Conservation (phyloP, 2,113 vertebrate genomes). For the Ailurus styani region DNA sequence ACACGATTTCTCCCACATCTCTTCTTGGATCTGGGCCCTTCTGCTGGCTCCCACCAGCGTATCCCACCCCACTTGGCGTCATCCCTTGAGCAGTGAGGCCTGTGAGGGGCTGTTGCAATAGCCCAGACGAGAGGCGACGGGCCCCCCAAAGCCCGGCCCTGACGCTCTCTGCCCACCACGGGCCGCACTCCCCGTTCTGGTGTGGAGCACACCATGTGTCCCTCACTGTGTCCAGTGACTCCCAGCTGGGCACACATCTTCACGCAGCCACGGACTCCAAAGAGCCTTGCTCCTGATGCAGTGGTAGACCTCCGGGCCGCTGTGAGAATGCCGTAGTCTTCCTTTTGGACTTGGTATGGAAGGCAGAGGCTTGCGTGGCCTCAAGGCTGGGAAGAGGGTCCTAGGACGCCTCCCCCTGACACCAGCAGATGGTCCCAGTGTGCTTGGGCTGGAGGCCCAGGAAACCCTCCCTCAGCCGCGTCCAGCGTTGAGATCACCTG, state of each 20-base stretch:
- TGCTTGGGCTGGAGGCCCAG: background rate
- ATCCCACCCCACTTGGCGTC: background rate
- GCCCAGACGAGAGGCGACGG: background rate
- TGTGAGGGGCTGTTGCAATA: background rate
- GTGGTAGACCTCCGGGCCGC: background rate
- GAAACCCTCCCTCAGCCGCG: background rate
- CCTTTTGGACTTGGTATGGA: background rate
- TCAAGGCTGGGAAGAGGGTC: background rate
- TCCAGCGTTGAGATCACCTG: background rate
- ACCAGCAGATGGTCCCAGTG: background rate
- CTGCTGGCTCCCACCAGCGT: background rate
- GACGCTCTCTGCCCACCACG: fast-evolving
- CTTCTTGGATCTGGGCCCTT: background rate
- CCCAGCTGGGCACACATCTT: background rate
- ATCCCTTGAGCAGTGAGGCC: background rate
- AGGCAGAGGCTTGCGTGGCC: background rate
- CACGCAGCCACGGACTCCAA: fast-evolving
- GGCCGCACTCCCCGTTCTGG: background rate
- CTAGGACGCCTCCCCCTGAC: background rate
- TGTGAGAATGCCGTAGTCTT: background rate
- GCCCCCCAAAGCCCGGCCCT: background rate
- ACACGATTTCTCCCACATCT: background rate
- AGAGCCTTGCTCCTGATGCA: background rate
- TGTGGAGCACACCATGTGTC: fast-evolving
- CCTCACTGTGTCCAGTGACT: background rate